These are phyloP conservation scores for Valencia hispanica DNA, from an alignment of 2,797 vertebrate species.

Conservation along the genomic window DNA sequence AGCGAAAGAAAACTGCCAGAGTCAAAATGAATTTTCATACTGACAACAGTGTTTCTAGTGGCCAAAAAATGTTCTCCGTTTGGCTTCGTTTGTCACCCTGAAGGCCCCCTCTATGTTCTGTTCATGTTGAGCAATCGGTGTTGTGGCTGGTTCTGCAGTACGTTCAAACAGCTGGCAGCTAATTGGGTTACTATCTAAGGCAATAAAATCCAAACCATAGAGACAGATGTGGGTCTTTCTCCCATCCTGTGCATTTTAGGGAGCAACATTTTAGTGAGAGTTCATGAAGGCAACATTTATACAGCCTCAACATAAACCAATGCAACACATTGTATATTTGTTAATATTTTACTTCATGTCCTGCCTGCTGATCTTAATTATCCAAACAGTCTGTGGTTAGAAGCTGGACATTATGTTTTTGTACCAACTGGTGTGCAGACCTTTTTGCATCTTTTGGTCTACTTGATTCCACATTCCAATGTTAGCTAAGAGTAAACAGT, in stretches of 20 bases:
- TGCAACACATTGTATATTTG: slow-evolving; percentile 19
- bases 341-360: slow-evolving; percentile 3
- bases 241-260: slow-evolving; percentile 13
- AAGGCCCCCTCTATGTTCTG: slow-evolving; percentile 16
- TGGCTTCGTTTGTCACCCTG: slow-evolving; percentile 20
- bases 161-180: slow-evolving; percentile 30
- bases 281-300: background rate
- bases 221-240: slow-evolving; percentile 22
- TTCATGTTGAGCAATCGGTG: slow-evolving; percentile 21
- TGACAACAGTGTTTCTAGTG: background rate
- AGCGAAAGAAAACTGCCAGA: slow-evolving; percentile 22
- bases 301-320: slow-evolving; percentile 7
- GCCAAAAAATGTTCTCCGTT: slow-evolving; percentile 14
- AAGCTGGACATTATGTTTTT: background rate
- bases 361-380: background rate
- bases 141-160: slow-evolving; percentile 21
- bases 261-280: background rate
- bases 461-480: slow-evolving; percentile 22
- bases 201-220: slow-evolving; percentile 32
- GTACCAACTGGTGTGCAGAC: background rate
- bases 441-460: background rate
- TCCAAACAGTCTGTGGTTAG: background rate
- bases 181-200: slow-evolving; percentile 26
- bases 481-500: slow-evolving; percentile 21
- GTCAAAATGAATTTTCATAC: slow-evolving; percentile 30